Base-by-base conservation (phyloP, 2,888 invertebrate genomes). In the Amphimallon solstitiale region DNA sequence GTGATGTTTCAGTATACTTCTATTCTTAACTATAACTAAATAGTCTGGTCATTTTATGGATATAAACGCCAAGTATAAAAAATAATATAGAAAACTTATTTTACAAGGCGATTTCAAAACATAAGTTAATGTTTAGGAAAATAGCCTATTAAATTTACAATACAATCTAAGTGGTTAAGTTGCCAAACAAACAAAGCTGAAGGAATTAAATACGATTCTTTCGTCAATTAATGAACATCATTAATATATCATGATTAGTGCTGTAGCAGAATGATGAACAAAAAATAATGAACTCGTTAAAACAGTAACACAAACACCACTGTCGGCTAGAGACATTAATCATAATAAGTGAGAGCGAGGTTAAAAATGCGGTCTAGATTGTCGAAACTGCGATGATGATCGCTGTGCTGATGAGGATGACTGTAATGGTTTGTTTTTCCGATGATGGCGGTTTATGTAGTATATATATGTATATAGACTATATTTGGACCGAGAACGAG, bases 171-270 rank as follows among this genome's bases (percentile, higher is more conserved):
- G n/a, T 29, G 6, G 9, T 29, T 29, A 7, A 29, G 6, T 29
- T 46, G 6, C 6, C 15, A 7, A 15, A 6, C 29, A 34, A 34
- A 34, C 34, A 6, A 9, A 17, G 6, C 9, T 19, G 35, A 52
- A 10, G 10, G 19, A 35, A 35, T 52, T 9, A 52, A 29, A 35
- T 9, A 37, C n/a, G 15, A 52, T 19, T 52, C 34, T 37, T 37
- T 52, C 7, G 17, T 52, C 52, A 10, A 52, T 52, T 52, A 52
- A 52, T 52, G 35, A 52, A 52, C 37, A 9, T 35, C 35, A 52
- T 52, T 52, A 52, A 52, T 52, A 52, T 52, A 52, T 52, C 52
- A 52, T 35, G 37, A 52, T 52, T 52, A 52, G 52, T 9, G 34
- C 10, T 4, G 37, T 19, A 37, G 15, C 52, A 37, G 15, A 35